Evolutionary conservation across 2,113 vertebrate species (phyloP).

Genomic region (Salvelinus alpinus): DNA sequence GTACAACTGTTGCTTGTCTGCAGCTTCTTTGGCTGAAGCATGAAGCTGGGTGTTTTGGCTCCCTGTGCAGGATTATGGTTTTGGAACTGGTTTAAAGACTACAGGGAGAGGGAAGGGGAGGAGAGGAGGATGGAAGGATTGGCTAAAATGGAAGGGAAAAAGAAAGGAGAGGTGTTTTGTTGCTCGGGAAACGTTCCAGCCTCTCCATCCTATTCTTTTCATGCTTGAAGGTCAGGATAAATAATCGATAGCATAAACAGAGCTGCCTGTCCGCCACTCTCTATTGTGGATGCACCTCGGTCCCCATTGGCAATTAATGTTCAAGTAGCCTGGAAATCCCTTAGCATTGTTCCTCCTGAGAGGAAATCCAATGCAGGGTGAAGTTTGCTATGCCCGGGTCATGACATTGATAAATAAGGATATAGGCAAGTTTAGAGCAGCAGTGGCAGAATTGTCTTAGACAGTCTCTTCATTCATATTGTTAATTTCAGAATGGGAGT

Average conservation of each 20-base stretch:
- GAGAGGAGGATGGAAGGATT: slow-evolving; percentile 49
- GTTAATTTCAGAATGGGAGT: too few species aligned
- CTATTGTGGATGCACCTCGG: slow-evolving; percentile 53
- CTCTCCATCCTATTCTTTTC: slow-evolving; percentile 57
- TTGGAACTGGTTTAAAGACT: slow-evolving; percentile 63
- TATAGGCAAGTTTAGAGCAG: too few species aligned
- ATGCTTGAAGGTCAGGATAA: slow-evolving; percentile 67
- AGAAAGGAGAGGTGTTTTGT: slow-evolving; percentile 37
- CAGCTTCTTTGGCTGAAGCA: slow-evolving; percentile 42
- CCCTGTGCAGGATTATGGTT: slow-evolving; percentile 66
- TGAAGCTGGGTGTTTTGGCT: background rate
- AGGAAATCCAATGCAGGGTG: slow-evolving; percentile 63
- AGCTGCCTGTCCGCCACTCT: slow-evolving; percentile 36
- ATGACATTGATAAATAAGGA: slow-evolving; percentile 55
- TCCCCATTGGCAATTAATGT: slow-evolving; percentile 62
- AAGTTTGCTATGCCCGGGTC: slow-evolving; percentile 57
- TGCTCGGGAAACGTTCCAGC: slow-evolving; percentile 56
- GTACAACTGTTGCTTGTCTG: background rate
- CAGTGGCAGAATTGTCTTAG: too few species aligned
- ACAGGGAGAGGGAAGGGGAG: slow-evolving; percentile 40
- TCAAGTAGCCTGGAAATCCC: slow-evolving; percentile 60
- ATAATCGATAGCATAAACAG: slow-evolving; percentile 66
- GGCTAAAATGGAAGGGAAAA: slow-evolving; percentile 42
- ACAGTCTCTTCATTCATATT: too few species aligned
- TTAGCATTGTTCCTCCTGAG: slow-evolving; percentile 60